Percentiles rank a stretch among this genome's conserved stretches.
These are phyloP conservation scores for Aphrophora alni DNA, from an alignment of 2,888 invertebrate species.

Conservation along the genomic window DNA sequence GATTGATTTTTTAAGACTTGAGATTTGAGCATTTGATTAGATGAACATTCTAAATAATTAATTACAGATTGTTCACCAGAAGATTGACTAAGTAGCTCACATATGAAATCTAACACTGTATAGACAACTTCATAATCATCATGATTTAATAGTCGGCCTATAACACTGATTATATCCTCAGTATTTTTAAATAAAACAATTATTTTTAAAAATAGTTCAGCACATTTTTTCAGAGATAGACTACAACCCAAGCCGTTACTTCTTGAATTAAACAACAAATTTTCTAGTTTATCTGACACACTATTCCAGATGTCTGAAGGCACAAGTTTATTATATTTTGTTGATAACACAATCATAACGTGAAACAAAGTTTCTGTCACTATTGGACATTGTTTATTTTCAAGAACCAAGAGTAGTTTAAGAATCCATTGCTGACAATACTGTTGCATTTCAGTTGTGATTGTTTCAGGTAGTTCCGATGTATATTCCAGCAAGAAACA, in stretches of 20 bases:
- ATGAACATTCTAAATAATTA: background rate
- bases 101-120: background rate
- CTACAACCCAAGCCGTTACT: background rate
- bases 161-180: background rate
- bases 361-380: background rate
- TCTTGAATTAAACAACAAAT: background rate
- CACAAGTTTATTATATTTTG: background rate
- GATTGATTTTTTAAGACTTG: background rate
- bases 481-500: constrained; percentile 7
- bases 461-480: background rate
- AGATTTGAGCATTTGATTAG: background rate
- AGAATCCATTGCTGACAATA: constrained; percentile 3
- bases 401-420: background rate
- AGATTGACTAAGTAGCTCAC: background rate
- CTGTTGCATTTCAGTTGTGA: background rate
- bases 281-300: background rate
- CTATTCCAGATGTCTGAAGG: background rate
- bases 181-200: background rate
- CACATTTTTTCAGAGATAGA: background rate
- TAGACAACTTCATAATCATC: background rate
- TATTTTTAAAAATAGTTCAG: background rate
- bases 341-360: background rate
- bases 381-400: background rate
- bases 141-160: background rate
- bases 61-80: background rate